phyloP scores from a whole-genome alignment of 2,888 invertebrate species.

The Autographa gamma region DNA sequence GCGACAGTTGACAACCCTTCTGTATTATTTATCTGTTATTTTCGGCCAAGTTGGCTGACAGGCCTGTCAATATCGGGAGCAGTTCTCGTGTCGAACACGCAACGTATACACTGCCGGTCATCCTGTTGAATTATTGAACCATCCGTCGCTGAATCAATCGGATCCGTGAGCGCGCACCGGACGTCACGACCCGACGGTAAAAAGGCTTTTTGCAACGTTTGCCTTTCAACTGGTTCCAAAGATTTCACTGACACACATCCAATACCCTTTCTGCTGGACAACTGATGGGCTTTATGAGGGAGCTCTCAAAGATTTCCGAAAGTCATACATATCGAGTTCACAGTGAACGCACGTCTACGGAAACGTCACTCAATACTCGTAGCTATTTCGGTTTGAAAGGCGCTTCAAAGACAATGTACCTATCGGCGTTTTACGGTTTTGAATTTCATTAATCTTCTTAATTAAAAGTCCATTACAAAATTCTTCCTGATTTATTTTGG shows the following conservation, averaged over 20 bases:
- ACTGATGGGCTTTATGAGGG: slow-evolving; percentile 36
- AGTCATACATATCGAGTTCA: slow-evolving; percentile 40
- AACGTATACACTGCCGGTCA: slow-evolving; percentile 55
- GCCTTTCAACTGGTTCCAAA: slow-evolving; percentile 56
- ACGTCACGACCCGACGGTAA: slow-evolving; percentile 56
- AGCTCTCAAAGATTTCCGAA: slow-evolving; percentile 37
- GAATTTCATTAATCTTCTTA: slow-evolving; percentile 49
- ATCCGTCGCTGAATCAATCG: slow-evolving; percentile 73
- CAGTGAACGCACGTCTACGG: slow-evolving; percentile 27
- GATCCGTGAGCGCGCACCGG: slow-evolving; percentile 57
- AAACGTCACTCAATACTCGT: slow-evolving; percentile 55
- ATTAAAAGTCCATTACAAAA: slow-evolving; percentile 41
- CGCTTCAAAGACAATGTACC: slow-evolving; percentile 43
- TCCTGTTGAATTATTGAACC: slow-evolving; percentile 78
- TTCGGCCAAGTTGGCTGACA: slow-evolving; percentile 29
- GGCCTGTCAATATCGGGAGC: slow-evolving; percentile 37
- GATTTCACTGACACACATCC: slow-evolving; percentile 51
- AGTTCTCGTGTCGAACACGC: slow-evolving; percentile 36
- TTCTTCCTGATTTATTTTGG: slow-evolving; percentile 19
- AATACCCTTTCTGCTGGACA: slow-evolving; percentile 58
- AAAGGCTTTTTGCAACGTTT: slow-evolving; percentile 67
- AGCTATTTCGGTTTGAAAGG: slow-evolving; percentile 41
- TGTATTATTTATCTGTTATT: slow-evolving; percentile 47
- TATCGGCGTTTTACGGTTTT: slow-evolving; percentile 32
- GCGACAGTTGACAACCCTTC: slow-evolving; percentile 23